phyloP scores from a whole-genome alignment of 1,140 invertebrate species.

The Orchestia grillus region DNA sequence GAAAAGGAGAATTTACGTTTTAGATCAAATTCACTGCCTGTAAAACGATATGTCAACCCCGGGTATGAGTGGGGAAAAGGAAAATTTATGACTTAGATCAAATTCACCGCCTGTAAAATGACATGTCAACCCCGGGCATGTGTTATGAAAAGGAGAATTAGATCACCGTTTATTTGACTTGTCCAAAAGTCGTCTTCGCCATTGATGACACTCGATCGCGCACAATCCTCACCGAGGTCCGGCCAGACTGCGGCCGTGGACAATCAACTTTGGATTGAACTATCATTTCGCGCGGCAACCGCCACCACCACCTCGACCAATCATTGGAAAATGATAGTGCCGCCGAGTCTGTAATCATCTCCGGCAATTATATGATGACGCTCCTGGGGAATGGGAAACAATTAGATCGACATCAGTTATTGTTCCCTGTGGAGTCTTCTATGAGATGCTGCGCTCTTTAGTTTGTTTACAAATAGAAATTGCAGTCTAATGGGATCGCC shows the following conservation, averaged over 20 bases:
- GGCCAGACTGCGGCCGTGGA: background rate
- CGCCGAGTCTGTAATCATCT: slow-evolving; percentile 17
- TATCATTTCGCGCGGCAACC: slow-evolving; percentile 46
- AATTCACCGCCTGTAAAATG: background rate
- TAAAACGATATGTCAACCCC: no score
- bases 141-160: background rate
- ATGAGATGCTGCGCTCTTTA: slow-evolving; percentile 40
- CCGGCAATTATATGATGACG: slow-evolving; percentile 49
- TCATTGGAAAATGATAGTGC: slow-evolving; percentile 39
- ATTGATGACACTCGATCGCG: background rate
- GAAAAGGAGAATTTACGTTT: no score
- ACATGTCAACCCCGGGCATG: background rate
- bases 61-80: no score
- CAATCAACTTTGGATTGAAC: slow-evolving; percentile 40
- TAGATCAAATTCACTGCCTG: no score
- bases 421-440: slow-evolving; percentile 4
- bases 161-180: background rate
- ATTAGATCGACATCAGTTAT: slow-evolving; percentile 53
- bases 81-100: no score
- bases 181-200: background rate
- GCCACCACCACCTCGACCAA: slow-evolving; percentile 23
- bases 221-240: background rate
- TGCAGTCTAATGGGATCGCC: background rate
- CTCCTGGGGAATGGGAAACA: slow-evolving; percentile 46
- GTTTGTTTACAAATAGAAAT: slow-evolving; percentile 54